Evolutionary conservation across 2,113 vertebrate genomes (phyloP), one percentile per base, ranked within the genome.

Genomic region (Ageneiosus marmoratus): DNA sequence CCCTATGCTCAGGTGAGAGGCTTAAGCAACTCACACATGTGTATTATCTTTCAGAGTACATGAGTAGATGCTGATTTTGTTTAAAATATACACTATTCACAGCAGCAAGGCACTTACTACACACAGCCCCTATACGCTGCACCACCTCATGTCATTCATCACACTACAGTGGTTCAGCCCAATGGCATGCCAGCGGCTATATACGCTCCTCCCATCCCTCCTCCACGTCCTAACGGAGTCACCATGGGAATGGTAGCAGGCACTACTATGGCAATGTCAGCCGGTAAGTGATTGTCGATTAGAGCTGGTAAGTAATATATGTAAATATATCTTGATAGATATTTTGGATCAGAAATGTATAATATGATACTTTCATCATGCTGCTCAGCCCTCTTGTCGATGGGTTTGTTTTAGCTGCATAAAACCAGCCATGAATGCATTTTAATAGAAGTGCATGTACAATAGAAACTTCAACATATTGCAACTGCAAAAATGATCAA

Each of bases 211-310:
- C 93, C 93, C 0, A 94, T 98, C 81, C 94, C 93, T 0, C 92
- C 94, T 0, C 94, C 94, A 0, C 93, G 97, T 85, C 95, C 92
- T 67, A 98, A 94, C 0, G 96, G 97, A 1, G 94, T 99, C 32
- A 90, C 97, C 84, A 97, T 99, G 98, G 98, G 98, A 41, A 98
- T 99, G 97, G 96, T 99, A 86, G 97, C 97, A 77, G 98, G 98
- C 90, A 98, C 98, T 77, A 99, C 97, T 3, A 99, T 99, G 98
- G 97, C 98, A 89, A 99, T 99, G 98, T 99, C 98, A 81, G 97
- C 97, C 90, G 97, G 98, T 98, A 90, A 82, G 94, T 88, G 18
- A 48, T 51, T 29, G 72, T 50, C 34, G 44, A 27, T 44, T 48
- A 27, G 3, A 29, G 69, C 24, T 48, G n/a, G n/a, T 13, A 41